Conservation (phyloP, 2,797 vertebrate species). For the Zenarchopterus dispar region DNA sequence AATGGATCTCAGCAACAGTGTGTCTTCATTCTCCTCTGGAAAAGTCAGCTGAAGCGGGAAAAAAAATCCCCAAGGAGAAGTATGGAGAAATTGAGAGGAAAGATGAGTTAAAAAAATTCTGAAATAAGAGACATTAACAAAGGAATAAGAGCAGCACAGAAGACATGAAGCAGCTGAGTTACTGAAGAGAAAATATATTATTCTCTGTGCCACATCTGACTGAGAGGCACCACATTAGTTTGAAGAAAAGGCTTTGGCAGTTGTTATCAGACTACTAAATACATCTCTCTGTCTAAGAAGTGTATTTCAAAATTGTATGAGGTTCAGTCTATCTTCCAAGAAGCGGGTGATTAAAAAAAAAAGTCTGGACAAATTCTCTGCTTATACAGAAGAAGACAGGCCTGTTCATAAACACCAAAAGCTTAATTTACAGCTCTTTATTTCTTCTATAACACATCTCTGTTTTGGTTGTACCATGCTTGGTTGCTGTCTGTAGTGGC, state of each 20-base stretch:
- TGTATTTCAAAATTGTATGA: background rate
- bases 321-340: too few species aligned
- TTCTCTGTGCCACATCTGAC: background rate
- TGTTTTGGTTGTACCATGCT: too few species aligned
- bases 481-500: too few species aligned
- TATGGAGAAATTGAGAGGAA: constrained; percentile 8
- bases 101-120: background rate
- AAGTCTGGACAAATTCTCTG: too few species aligned
- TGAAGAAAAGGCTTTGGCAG: constrained; percentile 3
- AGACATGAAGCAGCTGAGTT: constrained; percentile 21
- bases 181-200: background rate
- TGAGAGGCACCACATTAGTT: background rate
- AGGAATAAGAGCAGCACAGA: background rate
- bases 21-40: constrained; percentile 91
- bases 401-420: too few species aligned
- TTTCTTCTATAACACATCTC: too few species aligned
- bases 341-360: too few species aligned
- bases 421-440: too few species aligned
- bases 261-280: background rate
- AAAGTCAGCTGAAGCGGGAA: constrained; percentile 83
- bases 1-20: constrained; percentile 90
- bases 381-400: too few species aligned
- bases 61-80: constrained; percentile 15
- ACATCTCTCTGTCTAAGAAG: constrained; percentile 1
- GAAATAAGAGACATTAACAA: background rate